Evolutionary conservation across 2,797 vertebrate species (phyloP).

Genomic region (Percopsis omiscomaycus): DNA sequence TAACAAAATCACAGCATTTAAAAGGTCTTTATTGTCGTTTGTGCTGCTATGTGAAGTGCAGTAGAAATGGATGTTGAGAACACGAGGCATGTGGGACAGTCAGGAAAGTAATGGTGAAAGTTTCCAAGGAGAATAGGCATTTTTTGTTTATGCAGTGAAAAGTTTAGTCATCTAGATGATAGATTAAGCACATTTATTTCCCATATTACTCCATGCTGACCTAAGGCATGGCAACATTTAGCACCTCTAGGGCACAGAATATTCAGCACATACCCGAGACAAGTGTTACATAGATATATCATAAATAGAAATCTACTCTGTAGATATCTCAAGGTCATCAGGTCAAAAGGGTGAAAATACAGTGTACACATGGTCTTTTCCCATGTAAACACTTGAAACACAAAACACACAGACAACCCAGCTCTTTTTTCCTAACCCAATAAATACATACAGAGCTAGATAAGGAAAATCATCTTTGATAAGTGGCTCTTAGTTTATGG

Average conservation of each 20-base stretch:
- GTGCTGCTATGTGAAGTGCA: not conserved
- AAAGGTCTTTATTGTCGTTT: not conserved
- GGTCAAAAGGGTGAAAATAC: conserved; percentile 25
- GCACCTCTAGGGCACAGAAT: not conserved
- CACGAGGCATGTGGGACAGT: too few relatives aligned
- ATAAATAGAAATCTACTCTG: conserved; percentile 13
- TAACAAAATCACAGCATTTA: conserved; percentile 6
- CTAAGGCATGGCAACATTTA: not conserved
- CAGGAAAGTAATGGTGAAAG: too few relatives aligned
- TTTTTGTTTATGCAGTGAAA: too few relatives aligned
- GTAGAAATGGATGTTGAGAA: too few relatives aligned
- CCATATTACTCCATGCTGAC: too few relatives aligned
- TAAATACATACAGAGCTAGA: conserved; percentile 49
- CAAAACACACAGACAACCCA: conserved; percentile 5
- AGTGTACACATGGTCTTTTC: conserved; percentile 2
- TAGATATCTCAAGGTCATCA: conserved; percentile 7
- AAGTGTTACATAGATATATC: conserved; percentile 16
- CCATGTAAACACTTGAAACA: conserved; percentile 7
- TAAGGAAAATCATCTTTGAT: conserved; percentile 2
- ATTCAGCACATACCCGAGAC: conserved; percentile 6
- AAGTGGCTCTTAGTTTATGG: conserved; percentile 26
- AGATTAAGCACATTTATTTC: too few relatives aligned
- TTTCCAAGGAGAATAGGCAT: not conserved
- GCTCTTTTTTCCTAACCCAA: conserved; percentile 29
- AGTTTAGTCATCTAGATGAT: too few relatives aligned